phyloP scores from a whole-genome alignment of 2,888 invertebrate species.

The Thelaira solivaga region DNA sequence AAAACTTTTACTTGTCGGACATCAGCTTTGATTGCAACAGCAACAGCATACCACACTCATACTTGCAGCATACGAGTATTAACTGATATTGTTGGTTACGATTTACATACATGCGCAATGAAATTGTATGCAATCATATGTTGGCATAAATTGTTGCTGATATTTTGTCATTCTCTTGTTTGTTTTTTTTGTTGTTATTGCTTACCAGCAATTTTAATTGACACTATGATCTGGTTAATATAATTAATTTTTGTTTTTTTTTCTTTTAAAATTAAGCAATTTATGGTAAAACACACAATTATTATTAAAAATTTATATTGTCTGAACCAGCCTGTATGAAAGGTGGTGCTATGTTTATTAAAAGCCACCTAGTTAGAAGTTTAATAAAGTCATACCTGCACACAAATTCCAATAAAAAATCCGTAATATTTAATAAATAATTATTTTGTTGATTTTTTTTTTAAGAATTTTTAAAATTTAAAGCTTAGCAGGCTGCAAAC shows the following conservation, averaged over 20 bases:
- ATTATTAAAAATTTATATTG: no score
- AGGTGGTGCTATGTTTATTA: no score
- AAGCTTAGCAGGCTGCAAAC: background rate
- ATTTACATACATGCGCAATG: constrained; percentile 44
- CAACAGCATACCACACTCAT: background rate
- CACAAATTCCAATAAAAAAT: no score
- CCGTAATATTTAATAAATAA: no score
- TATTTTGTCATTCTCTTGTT: constrained; percentile 21
- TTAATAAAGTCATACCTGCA: no score
- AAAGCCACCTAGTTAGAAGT: constrained; percentile 26
- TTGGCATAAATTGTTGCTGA: constrained; percentile 1
- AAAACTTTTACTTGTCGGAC: constrained; percentile 49
- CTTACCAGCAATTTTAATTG: constrained; percentile 34
- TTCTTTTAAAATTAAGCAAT: constrained; percentile 52
- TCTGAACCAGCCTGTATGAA: no score
- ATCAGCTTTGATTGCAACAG: constrained; percentile 34
- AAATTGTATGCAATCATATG: constrained; percentile 23
- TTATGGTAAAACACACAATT: constrained; percentile 26
- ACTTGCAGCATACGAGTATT: background rate
- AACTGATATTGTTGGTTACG: constrained; percentile 5
- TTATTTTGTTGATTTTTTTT: background rate
- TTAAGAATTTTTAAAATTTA: background rate
- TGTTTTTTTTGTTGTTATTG: background rate
- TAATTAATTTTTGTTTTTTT: constrained; percentile 42
- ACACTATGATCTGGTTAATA: constrained; percentile 51